Conservation (phyloP, 2,888 invertebrate genomes). For the Psylliodes chrysocephalus region DNA sequence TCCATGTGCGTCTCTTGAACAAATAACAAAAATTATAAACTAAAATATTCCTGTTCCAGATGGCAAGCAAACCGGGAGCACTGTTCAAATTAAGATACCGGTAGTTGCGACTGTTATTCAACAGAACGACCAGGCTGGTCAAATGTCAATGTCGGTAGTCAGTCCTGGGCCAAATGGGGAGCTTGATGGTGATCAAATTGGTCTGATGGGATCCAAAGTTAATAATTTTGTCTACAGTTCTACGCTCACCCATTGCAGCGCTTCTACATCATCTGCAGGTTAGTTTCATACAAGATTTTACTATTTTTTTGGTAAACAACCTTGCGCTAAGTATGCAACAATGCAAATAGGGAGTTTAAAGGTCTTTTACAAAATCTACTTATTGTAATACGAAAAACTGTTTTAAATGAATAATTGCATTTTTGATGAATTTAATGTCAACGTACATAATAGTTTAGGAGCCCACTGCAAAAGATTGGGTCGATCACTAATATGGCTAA, state of each 20-base stretch:
- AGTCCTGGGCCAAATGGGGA: constrained; percentile 59
- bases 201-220: constrained; percentile 28
- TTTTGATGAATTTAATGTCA: too few relatives aligned
- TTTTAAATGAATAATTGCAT: too few relatives aligned
- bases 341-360: too few relatives aligned
- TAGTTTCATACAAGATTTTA: background rate
- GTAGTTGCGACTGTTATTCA: constrained; percentile 64
- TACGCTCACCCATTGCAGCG: constrained; percentile 35
- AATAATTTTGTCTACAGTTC: constrained; percentile 46
- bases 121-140: constrained; percentile 57
- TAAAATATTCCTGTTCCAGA: constrained; percentile 19
- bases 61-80: constrained; percentile 51
- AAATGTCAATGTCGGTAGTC: constrained; percentile 60
- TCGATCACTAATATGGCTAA: too few relatives aligned
- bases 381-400: too few relatives aligned
- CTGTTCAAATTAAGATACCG: constrained; percentile 62
- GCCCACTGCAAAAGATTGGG: too few relatives aligned
- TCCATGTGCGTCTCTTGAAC: too few relatives aligned
- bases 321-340: too few relatives aligned
- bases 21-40: background rate
- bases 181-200: constrained; percentile 34
- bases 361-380: too few relatives aligned
- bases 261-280: constrained; percentile 16
- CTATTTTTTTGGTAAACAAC: too few relatives aligned
- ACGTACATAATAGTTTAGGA: too few relatives aligned